Conservation (phyloP, 2,888 invertebrate species). For the Chalcosyrphus nemorum region DNA sequence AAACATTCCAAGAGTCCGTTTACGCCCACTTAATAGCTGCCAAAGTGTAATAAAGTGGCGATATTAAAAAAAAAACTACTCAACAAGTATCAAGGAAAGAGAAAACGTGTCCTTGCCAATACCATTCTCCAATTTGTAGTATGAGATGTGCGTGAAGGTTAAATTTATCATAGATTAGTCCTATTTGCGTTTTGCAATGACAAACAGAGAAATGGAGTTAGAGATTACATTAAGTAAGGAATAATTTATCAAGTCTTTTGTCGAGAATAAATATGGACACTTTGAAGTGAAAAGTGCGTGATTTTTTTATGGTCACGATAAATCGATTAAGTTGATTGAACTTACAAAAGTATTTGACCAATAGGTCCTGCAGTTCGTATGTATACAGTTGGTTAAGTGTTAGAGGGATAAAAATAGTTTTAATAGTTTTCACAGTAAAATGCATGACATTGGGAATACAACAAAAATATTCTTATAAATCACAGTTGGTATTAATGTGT, state of each 20-base stretch:
- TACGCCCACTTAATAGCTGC: background rate
- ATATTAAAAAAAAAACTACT: background rate
- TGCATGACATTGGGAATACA: background rate
- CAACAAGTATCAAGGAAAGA: background rate
- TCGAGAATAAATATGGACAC: background rate
- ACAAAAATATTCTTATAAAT: background rate
- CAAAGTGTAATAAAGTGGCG: background rate
- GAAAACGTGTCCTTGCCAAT: background rate
- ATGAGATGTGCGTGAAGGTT: background rate
- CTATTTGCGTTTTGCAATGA: constrained; percentile 1
- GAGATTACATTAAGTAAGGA: background rate
- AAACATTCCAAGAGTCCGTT: background rate
- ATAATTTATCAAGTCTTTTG: too few relatives aligned
- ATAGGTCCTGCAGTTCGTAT: background rate
- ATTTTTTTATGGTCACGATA: background rate
- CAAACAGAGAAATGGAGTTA: background rate
- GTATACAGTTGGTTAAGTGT: background rate
- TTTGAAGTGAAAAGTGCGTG: background rate
- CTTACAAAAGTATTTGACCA: background rate
- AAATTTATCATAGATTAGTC: background rate
- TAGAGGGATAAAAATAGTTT: background rate
- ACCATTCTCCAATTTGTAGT: background rate
- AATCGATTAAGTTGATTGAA: background rate
- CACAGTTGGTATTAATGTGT: background rate
- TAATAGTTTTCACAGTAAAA: background rate